phyloP scores from a whole-genome alignment of 2,888 invertebrate species.

The Drosophila basisetae region DNA sequence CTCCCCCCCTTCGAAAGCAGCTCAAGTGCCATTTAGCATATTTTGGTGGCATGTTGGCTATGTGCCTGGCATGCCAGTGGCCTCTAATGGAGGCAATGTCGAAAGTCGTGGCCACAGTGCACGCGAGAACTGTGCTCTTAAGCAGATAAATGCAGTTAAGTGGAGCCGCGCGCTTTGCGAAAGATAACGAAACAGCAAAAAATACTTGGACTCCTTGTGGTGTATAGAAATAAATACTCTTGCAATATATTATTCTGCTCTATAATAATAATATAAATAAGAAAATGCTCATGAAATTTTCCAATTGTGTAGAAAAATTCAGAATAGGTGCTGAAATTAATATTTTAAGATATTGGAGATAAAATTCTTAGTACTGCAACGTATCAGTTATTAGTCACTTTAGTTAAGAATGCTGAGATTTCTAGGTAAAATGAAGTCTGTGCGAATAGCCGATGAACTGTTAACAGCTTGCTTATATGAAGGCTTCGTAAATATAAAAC shows the following conservation, averaged over 20 bases:
- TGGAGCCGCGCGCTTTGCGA: conserved; percentile 36
- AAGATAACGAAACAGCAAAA: conserved; percentile 29
- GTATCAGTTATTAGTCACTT: not conserved
- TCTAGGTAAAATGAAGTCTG: not conserved
- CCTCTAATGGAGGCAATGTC: conserved; percentile 35
- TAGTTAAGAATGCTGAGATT: not conserved
- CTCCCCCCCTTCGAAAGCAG: conserved; percentile 12
- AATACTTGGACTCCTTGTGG: not conserved
- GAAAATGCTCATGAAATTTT: not conserved
- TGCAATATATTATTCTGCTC: not conserved
- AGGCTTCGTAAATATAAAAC: not conserved
- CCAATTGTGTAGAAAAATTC: not conserved
- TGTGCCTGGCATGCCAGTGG: conserved; percentile 35
- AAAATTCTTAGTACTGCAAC: not conserved
- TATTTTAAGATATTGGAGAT: not conserved
- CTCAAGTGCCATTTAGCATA: conserved; percentile 74
- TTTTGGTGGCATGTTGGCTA: conserved; percentile 49
- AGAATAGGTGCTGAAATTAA: not conserved
- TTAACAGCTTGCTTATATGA: not conserved
- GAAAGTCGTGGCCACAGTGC: conserved; percentile 27
- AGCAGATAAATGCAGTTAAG: conserved; percentile 59
- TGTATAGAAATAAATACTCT: not conserved
- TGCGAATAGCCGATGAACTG: not conserved
- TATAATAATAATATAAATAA: not conserved
- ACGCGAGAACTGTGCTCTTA: conserved; percentile 25